These are phyloP conservation scores for Herpetotheres cachinnans DNA, from an alignment of 2,113 vertebrate genomes.

Conservation along the genomic window DNA sequence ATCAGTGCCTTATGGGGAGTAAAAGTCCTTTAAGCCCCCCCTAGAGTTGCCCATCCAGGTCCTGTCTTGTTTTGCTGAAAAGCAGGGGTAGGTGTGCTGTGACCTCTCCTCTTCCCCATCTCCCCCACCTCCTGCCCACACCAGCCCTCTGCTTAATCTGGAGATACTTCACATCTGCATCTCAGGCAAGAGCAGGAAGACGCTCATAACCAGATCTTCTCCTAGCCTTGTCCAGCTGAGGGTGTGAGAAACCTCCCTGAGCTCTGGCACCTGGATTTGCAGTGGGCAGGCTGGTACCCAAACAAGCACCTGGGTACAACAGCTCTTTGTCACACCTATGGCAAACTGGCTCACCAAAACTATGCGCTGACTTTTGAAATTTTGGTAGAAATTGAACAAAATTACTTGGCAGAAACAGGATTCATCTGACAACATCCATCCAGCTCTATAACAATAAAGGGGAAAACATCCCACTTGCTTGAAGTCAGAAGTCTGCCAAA, in stretches of 20 bases:
- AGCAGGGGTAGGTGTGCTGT: not conserved
- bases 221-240: not conserved
- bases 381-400: not conserved
- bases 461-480: not conserved
- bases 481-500: not conserved
- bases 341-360: not conserved
- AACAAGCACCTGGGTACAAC: not conserved
- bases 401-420: not conserved
- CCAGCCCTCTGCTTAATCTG: not conserved
- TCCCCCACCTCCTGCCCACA: not conserved
- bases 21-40: not conserved
- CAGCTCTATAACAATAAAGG: not conserved
- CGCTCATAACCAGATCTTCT: not conserved
- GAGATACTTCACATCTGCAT: accelerated
- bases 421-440: not conserved
- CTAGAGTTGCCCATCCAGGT: not conserved
- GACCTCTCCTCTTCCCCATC: not conserved
- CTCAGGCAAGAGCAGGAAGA: not conserved
- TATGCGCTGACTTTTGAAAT: not conserved
- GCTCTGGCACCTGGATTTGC: not conserved
- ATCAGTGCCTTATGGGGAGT: accelerated
- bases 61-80: not conserved
- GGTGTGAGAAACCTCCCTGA: not conserved
- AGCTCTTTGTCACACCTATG: not conserved
- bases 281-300: not conserved